Base-by-base conservation (phyloP, 2,113 vertebrate genomes). In the Macquaria australasica region DNA sequence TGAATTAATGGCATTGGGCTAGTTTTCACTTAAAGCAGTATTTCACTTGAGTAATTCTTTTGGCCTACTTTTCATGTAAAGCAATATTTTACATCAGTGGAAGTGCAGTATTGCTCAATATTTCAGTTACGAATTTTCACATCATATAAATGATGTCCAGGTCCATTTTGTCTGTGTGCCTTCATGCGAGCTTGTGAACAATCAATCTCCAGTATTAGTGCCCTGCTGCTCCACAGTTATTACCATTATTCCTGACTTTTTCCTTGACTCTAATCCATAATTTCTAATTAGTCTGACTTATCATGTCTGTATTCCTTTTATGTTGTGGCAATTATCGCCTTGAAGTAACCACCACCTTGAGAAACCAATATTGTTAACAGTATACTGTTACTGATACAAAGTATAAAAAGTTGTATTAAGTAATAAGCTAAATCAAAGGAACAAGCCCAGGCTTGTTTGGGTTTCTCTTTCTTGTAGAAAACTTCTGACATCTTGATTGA, bases 1-100 rank as follows among this genome's bases (percentile, higher is more conserved):
- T 79, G 8, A 64, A 64, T 84, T 77, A 37, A 51, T 77, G 21
- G 20, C 10, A 59, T 16, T 31, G 60, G 51, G n/a, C 16, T 48
- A 14, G 48, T 77, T 84, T 83, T 74, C 39, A 76, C 20, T 74
- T 50, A 69, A 48, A 63, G 76, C 56, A 60, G 21, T n/a, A 56
- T 50, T 87, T 79, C 66, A 79, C 11, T 72, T 74, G 58, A 82
- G 28, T 62, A 67, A 80, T 82, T 72, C 3, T 58, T 63, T 66
- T 73, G 71, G 28, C 70, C 74, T 66, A 3, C 21, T 77, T 91
- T 79, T 87, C 10, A 75, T 81, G 73, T 75, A 67, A 72, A 78
- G 76, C 34, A 73, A 51, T 77, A 77, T 84, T 77, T 64, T 73
- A 82, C 41, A 45, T n/a, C 55, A 59, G 31, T 25, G 4, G 53